These are phyloP conservation scores for Drosophila quinaria DNA, from an alignment of 2,888 invertebrate genomes.

Conservation along the genomic window DNA sequence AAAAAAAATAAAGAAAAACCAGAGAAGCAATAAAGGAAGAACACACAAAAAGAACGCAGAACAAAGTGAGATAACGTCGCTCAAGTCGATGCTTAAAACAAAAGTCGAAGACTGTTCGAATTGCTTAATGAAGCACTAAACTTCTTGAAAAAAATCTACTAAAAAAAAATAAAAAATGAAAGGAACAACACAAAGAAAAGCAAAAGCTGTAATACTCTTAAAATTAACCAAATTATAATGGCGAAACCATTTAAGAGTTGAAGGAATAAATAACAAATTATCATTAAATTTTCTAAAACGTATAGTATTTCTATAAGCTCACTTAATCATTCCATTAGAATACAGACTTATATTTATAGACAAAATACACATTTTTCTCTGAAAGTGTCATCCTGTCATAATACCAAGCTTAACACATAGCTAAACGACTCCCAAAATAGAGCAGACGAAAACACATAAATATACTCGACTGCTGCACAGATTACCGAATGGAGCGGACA, in stretches of 20 bases:
- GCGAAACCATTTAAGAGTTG: too few relatives aligned
- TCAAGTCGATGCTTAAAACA: constrained; percentile 43
- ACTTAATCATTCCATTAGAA: too few relatives aligned
- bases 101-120: constrained; percentile 58
- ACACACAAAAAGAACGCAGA: constrained; percentile 6
- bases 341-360: too few relatives aligned
- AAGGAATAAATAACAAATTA: too few relatives aligned
- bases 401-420: constrained; percentile 3
- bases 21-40: constrained; percentile 16
- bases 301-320: too few relatives aligned
- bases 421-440: not conserved
- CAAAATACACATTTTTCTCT: not conserved
- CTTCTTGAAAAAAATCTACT: constrained; percentile 40
- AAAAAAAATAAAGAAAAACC: constrained; percentile 19
- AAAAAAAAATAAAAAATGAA: constrained; percentile 15
- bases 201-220: constrained; percentile 17
- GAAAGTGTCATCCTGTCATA: not conserved
- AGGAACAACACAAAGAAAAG: constrained; percentile 3
- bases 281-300: too few relatives aligned
- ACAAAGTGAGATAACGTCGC: constrained; percentile 16
- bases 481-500: constrained; percentile 46
- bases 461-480: constrained; percentile 26
- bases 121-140: constrained; percentile 75
- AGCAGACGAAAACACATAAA: not conserved
- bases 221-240: not conserved